These are phyloP conservation scores for Drosophila simulans DNA, from an alignment of 1,140 invertebrate species.

Conservation along the genomic window DNA sequence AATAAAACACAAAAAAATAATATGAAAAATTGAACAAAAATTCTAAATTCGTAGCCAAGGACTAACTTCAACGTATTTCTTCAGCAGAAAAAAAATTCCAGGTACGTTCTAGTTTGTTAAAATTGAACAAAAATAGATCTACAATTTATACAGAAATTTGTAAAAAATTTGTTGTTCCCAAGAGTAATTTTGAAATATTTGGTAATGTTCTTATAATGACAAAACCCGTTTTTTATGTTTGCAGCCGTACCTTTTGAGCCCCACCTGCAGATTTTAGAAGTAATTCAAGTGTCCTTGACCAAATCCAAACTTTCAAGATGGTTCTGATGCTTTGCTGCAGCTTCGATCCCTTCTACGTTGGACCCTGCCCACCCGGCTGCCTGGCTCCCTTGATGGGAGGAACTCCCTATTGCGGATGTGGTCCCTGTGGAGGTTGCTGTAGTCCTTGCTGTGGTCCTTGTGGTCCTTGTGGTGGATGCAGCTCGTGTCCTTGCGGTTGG, in stretches of 20 bases:
- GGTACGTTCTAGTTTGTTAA: not conserved
- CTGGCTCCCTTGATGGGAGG: constrained; percentile 1
- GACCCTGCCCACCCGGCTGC: constrained; percentile 49
- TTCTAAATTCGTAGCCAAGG: constrained; percentile 25
- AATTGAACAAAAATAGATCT: not conserved
- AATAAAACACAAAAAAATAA: constrained; percentile 12
- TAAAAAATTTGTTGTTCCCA: no score
- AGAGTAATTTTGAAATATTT: no score
- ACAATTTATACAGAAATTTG: not conserved
- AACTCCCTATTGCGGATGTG: constrained; percentile 11
- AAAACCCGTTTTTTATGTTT: not conserved
- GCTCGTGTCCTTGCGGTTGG: constrained; percentile 39
- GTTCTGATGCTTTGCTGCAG: constrained; percentile 28
- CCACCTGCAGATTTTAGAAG: not conserved
- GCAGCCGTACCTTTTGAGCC: not conserved
- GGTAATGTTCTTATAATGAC: not conserved
- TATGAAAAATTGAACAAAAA: constrained; percentile 31
- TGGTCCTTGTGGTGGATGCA: constrained; percentile 20
- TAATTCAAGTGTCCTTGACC: not conserved
- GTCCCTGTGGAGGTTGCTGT: constrained; percentile 38
- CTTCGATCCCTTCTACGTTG: constrained; percentile 51
- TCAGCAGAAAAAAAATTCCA: constrained; percentile 13
- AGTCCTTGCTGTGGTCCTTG: constrained; percentile 32
- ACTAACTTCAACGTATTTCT: constrained; percentile 33
- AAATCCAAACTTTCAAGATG: constrained; percentile 17